phyloP scores from a whole-genome alignment of 1,140 invertebrate genomes.

The Hestina assimilis region DNA sequence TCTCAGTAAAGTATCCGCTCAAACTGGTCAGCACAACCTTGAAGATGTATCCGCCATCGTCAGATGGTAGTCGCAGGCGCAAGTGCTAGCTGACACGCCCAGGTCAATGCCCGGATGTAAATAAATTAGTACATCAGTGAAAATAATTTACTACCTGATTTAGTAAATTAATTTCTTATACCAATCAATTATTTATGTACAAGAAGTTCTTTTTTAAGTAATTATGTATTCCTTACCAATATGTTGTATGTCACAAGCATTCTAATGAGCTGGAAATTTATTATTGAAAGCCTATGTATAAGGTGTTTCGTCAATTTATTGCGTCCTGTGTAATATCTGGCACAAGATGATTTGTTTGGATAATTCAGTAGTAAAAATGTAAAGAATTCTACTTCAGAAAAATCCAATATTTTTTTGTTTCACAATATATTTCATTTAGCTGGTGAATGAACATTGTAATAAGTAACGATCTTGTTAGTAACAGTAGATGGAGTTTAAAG shows the following conservation, averaged over 20 bases:
- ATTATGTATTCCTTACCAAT: neutral
- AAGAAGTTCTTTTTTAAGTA: neutral
- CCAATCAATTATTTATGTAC: no score
- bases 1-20: conserved; percentile 11
- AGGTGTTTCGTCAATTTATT: conserved; percentile 1
- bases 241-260: neutral
- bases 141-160: neutral
- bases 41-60: conserved; percentile 15
- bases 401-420: no score
- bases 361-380: no score
- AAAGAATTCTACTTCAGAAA: no score
- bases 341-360: no score
- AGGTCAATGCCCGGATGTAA: conserved; percentile 21
- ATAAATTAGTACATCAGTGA: neutral
- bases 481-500: neutral
- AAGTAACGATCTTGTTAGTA: neutral
- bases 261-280: neutral
- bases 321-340: neutral
- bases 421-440: no score
- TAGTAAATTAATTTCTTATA: neutral
- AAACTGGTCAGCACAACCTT: conserved; percentile 17
- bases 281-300: conserved; percentile 3
- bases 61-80: conserved; percentile 19
- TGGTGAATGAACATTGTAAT: neutral
- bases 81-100: conserved; percentile 14